phyloP scores from a whole-genome alignment of 2,113 vertebrate genomes.

The Morphnarchus princeps region DNA sequence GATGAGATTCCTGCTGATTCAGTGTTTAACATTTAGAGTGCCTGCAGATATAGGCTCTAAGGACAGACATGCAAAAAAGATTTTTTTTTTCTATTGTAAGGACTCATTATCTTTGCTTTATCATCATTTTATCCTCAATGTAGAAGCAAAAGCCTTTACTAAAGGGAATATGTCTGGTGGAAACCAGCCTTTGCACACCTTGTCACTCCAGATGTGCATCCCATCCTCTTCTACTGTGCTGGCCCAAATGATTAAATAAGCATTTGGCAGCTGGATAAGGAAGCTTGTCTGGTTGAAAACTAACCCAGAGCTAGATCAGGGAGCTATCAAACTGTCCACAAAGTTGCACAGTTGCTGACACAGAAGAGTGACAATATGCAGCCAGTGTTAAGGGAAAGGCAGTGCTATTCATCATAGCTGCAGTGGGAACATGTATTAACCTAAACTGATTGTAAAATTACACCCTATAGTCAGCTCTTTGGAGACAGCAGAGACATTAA shows the following conservation, averaged over 20 bases:
- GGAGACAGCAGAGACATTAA: not conserved
- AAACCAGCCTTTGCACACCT: not conserved
- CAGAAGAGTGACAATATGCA: not conserved
- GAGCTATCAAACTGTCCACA: not conserved
- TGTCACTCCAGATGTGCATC: not conserved
- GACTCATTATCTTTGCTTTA: not conserved
- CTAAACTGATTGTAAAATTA: not conserved
- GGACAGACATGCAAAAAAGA: not conserved
- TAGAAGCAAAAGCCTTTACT: not conserved
- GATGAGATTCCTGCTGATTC: not conserved
- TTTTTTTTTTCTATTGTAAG: not conserved
- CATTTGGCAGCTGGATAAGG: not conserved
- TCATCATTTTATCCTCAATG: not conserved
- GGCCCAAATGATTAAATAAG: not conserved
- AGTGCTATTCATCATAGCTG: not conserved
- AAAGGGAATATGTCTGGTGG: rapidly evolving
- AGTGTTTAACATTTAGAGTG: not conserved
- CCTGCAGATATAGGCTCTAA: not conserved
- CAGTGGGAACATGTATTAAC: not conserved
- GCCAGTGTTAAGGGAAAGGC: not conserved
- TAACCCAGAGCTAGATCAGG: not conserved
- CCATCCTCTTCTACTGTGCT: not conserved
- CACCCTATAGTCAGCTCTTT: not conserved
- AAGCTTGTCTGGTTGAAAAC: not conserved
- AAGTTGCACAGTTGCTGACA: not conserved